Evolutionary conservation across 2,797 vertebrate species (phyloP).

Genomic region (Tympanoctomys barrerae): DNA sequence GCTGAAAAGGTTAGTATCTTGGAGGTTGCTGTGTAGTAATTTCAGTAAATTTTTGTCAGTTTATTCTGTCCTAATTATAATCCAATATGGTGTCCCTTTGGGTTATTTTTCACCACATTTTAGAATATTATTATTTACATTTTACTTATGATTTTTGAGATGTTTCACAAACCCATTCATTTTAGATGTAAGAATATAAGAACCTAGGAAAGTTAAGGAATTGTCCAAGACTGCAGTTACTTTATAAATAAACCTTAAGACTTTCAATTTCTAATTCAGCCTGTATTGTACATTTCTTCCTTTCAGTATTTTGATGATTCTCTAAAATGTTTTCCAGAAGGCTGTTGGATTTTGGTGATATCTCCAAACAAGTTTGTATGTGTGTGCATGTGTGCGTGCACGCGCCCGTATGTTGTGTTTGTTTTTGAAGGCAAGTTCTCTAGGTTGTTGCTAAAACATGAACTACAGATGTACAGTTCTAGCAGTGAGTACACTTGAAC

Average conservation of each 20-base stretch:
- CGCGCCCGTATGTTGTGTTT: background rate
- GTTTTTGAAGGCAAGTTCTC: background rate
- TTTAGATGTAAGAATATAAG: constrained; percentile 12
- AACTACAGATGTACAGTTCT: background rate
- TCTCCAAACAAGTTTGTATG: background rate
- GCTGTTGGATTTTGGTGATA: background rate
- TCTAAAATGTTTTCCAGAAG: constrained; percentile 33
- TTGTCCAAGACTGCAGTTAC: background rate
- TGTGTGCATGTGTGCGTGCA: background rate
- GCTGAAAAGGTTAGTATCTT: constrained; percentile 14
- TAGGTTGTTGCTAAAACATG: background rate
- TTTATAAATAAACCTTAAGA: background rate
- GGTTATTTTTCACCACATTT: constrained; percentile 22
- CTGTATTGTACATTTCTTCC: background rate
- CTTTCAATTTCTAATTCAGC: background rate
- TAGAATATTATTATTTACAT: background rate
- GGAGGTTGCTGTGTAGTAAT: constrained; percentile 10
- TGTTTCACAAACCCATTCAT: background rate
- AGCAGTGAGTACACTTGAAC: background rate
- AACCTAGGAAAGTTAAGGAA: background rate
- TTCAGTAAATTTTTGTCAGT: background rate
- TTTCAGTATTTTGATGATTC: background rate
- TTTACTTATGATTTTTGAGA: constrained; percentile 54
- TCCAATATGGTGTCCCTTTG: background rate
- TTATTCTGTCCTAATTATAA: constrained; percentile 11